Conservation (phyloP, 2,113 vertebrate species). For the Dunckerocampus dactyliophorus region DNA sequence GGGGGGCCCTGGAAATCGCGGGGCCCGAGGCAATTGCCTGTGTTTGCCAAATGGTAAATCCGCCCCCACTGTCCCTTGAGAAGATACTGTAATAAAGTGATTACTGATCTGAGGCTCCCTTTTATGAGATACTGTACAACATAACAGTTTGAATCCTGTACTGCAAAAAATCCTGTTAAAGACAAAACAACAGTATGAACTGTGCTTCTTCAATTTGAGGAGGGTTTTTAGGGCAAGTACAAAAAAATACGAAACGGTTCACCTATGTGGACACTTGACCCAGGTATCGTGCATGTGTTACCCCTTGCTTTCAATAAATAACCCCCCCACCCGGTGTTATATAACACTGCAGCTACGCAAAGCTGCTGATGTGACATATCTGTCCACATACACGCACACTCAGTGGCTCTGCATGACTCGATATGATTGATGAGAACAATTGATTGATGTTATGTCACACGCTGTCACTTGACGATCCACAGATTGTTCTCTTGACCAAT, state of each 20-base stretch:
- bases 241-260: background rate
- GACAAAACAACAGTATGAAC: background rate
- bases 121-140: too few relatives aligned
- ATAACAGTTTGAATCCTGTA: too few relatives aligned
- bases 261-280: constrained; percentile 4
- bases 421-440: constrained; percentile 22
- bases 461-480: background rate
- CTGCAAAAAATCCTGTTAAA: constrained; percentile 26
- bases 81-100: too few relatives aligned
- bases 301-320: constrained; percentile 1
- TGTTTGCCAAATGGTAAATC: too few relatives aligned
- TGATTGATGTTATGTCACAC: constrained; percentile 4
- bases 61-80: too few relatives aligned
- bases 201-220: background rate
- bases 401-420: constrained; percentile 1
- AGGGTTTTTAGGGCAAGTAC: background rate
- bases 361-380: constrained; percentile 71
- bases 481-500: too few relatives aligned
- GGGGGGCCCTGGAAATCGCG: too few relatives aligned
- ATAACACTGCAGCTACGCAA: constrained; percentile 71
- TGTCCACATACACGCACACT: constrained; percentile 29
- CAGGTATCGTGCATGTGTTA: constrained; percentile 14
- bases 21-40: too few relatives aligned
- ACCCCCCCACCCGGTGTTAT: constrained; percentile 41
- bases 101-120: too few relatives aligned